Evolutionary conservation across 2,888 invertebrate genomes (phyloP).

Genomic region (Nomada lathburiana): DNA sequence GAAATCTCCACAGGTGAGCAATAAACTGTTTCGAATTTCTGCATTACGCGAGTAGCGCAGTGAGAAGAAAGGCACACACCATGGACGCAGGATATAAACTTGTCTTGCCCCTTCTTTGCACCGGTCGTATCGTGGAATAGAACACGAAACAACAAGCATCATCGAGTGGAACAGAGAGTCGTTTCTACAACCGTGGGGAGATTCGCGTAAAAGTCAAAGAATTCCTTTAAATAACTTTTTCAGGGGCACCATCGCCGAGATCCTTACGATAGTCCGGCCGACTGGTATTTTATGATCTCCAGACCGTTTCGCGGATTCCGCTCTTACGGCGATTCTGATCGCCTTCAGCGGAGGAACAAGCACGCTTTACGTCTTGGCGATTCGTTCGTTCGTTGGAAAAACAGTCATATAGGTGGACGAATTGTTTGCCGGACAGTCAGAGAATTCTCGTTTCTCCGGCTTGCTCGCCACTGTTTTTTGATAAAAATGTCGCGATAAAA

Average conservation of each 20-base stretch:
- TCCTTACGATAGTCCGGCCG: slow-evolving; percentile 15
- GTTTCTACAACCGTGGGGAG: slow-evolving; percentile 19
- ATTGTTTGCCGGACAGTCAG: slow-evolving; percentile 36
- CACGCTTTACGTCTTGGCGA: slow-evolving; percentile 37
- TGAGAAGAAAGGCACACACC: slow-evolving; percentile 13
- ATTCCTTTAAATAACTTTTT: slow-evolving; percentile 48
- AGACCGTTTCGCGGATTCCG: slow-evolving; percentile 38
- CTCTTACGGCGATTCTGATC: slow-evolving; percentile 44
- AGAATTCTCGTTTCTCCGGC: slow-evolving; percentile 5
- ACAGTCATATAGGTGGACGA: slow-evolving; percentile 36
- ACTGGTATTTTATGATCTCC: slow-evolving; percentile 46
- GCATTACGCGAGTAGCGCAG: background rate
- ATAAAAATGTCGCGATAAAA: slow-evolving; percentile 10
- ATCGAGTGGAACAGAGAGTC: slow-evolving; percentile 8
- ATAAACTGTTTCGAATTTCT: slow-evolving; percentile 21
- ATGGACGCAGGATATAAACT: slow-evolving; percentile 29
- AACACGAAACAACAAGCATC: slow-evolving; percentile 7
- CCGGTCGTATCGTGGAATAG: slow-evolving; percentile 23
- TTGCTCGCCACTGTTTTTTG: background rate
- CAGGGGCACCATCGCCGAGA: slow-evolving; percentile 4
- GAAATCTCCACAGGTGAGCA: background rate
- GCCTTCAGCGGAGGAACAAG: slow-evolving; percentile 17
- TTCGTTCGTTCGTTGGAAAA: slow-evolving; percentile 31
- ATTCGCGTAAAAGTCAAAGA: slow-evolving; percentile 40
- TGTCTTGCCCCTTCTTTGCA: slow-evolving; percentile 6